Conservation (phyloP, 1,140 invertebrate genomes). For the Asobara japonica region DNA sequence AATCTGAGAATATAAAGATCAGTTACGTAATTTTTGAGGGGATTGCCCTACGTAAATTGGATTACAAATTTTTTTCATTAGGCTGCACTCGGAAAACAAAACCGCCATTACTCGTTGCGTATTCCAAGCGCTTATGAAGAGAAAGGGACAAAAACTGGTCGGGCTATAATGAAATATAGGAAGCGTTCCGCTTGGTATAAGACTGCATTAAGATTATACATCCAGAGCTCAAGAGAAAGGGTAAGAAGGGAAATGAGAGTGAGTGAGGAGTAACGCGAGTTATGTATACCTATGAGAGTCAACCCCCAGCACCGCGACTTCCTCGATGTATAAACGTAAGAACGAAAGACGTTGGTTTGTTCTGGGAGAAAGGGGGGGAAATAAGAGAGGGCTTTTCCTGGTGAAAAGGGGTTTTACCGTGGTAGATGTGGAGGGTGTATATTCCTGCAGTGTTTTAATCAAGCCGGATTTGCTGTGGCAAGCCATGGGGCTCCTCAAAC, state of each 20-base stretch:
- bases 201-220: constrained; percentile 68
- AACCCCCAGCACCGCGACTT: not conserved
- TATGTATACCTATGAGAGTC: constrained; percentile 19
- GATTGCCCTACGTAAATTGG: too few species aligned
- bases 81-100: not conserved
- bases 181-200: constrained; percentile 64
- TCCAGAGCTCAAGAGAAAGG: constrained; percentile 54
- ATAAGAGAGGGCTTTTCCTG: constrained; percentile 30
- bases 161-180: constrained; percentile 68
- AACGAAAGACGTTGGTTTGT: constrained; percentile 40
- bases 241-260: constrained; percentile 16
- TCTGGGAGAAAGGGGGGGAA: constrained; percentile 27
- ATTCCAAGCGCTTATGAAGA: not conserved
- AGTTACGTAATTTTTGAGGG: too few species aligned
- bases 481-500: constrained; percentile 59
- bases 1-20: too few species aligned
- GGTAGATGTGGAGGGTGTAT: constrained; percentile 52
- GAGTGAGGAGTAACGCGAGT: constrained; percentile 50
- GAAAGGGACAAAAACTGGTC: constrained; percentile 36
- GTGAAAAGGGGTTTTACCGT: constrained; percentile 39
- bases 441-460: constrained; percentile 65
- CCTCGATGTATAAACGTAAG: not conserved
- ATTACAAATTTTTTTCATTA: too few species aligned
- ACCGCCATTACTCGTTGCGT: not conserved
- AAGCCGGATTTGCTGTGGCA: constrained; percentile 68